A percentile compares a stretch with the other conserved stretches of the same genome.
phyloP scores from a whole-genome alignment of 2,113 vertebrate species.

The Nansenia antarctica region DNA sequence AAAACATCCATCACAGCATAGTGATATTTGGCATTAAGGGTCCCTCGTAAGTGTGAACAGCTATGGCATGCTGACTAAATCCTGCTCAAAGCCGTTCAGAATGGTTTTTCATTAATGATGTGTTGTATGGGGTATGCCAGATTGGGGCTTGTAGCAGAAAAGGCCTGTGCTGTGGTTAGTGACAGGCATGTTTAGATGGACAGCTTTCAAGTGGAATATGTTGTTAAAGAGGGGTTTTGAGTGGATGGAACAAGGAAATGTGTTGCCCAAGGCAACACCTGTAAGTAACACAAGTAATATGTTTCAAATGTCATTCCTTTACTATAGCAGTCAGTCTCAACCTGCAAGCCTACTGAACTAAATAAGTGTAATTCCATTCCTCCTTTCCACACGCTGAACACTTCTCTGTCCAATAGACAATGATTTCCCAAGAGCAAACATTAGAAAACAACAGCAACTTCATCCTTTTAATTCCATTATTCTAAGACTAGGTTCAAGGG shows the following conservation, averaged over 20 bases:
- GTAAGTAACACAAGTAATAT: constrained; percentile 49
- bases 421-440: constrained; percentile 45
- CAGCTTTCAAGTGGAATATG: constrained; percentile 51
- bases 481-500: constrained; percentile 27
- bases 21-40: constrained; percentile 19
- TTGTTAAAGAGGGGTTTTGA: constrained; percentile 28
- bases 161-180: constrained; percentile 1
- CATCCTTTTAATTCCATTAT: constrained; percentile 33
- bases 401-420: constrained; percentile 15
- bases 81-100: constrained; percentile 22
- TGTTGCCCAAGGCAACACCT: constrained; percentile 58
- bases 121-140: constrained; percentile 29
- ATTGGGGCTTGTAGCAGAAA: not conserved
- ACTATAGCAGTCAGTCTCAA: constrained; percentile 27
- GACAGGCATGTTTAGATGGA: constrained; percentile 39
- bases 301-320: constrained; percentile 33
- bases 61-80: constrained; percentile 37
- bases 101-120: constrained; percentile 22
- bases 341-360: constrained; percentile 6
- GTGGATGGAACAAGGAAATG: constrained; percentile 40
- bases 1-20: constrained; percentile 30
- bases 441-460: constrained; percentile 30
- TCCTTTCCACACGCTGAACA: not conserved
- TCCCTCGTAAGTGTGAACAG: constrained; percentile 33
- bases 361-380: constrained; percentile 3